Percentiles rank a stretch among this genome's conserved stretches.
Conservation (phyloP, 2,888 invertebrate genomes). For the Vanessa cardui region DNA sequence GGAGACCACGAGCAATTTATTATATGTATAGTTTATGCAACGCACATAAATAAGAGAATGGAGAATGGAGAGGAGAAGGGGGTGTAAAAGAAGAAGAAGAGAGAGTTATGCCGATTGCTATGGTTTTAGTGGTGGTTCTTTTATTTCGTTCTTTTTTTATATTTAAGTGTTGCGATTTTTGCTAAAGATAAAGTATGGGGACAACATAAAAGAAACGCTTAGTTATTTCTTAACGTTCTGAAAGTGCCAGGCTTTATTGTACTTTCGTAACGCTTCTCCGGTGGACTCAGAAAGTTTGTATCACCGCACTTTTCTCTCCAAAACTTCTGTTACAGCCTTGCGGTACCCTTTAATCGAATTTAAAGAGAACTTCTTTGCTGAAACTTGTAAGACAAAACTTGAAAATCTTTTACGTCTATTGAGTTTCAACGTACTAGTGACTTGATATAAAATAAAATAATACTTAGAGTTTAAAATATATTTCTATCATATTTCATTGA, state of each 20-base stretch:
- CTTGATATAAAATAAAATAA: not conserved
- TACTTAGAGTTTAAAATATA: not conserved
- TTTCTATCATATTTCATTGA: not conserved
- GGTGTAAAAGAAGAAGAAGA: too few relatives aligned
- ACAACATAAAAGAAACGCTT: not conserved
- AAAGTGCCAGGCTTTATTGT: conserved; percentile 18
- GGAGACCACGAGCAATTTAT: too few relatives aligned
- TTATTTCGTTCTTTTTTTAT: not conserved
- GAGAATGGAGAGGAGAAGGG: too few relatives aligned
- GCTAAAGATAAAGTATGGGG: too few relatives aligned
- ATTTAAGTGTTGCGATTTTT: not conserved
- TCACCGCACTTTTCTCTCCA: conserved; percentile 48
- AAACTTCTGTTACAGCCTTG: conserved; percentile 58
- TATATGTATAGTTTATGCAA: too few relatives aligned
- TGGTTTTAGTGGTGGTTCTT: too few relatives aligned
- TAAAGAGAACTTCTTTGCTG: conserved; percentile 57
- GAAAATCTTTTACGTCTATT: conserved; percentile 41
- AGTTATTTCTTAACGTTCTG: conserved; percentile 9
- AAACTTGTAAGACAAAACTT: conserved; percentile 56
- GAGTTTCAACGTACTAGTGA: conserved; percentile 8
- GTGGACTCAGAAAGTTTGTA: conserved; percentile 32
- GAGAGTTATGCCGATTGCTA: too few relatives aligned
- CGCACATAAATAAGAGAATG: too few relatives aligned
- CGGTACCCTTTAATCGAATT: conserved; percentile 66
- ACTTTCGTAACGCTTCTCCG: conserved; percentile 19